Base-by-base conservation (phyloP, 2,797 vertebrate species). In the Notoglanidium macrostoma region DNA sequence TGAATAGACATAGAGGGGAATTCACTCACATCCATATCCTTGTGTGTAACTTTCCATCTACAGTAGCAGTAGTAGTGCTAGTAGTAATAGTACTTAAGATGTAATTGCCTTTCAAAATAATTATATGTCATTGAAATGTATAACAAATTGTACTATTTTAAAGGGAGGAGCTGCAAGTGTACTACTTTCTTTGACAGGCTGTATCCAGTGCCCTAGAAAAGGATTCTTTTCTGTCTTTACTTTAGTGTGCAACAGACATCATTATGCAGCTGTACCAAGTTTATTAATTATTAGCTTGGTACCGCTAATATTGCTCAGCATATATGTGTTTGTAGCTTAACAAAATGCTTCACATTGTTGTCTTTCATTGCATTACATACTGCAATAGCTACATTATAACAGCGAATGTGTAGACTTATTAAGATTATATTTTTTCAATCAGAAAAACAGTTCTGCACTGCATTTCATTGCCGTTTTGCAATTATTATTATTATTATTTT, bases 131-230 rank as follows among this genome's bases (percentile, higher is more conserved):
- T 59, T 87, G 54, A 87, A 46, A 46, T 76, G 23, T 76, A 7
- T 74, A 87, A 86, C 70, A 70, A 59, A 17, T 67, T 26, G 5
- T 63, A 83, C 29, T 63, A 59, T 51, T 51, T 35, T 78, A 14
- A 49, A 83, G 57, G 65, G 57, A 2, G 12, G n/a, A 32, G 15
- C 54, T 78, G 29, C 6, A 32, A 35, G 6, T 51, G n/a, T 55
- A 32, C n/a, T 55, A 32, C 14, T 77, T 54, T n/a, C 6, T 51
- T 77, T 77, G 12, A 5, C 26, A 54, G n/a, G 2, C 74, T 77
- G 29, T 77, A 54, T 32, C n/a, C 11, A 32, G 49, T 77, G 74
- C 21, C 8, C 49, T 55, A 32, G 40, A 77, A 77, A 15, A 29
- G 14, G 14, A 49, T 55, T 78, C 17, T 51, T 29, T 78, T 32